Evolutionary conservation across 2,113 vertebrate genomes (phyloP).

Genomic region (Condylura cristata): DNA sequence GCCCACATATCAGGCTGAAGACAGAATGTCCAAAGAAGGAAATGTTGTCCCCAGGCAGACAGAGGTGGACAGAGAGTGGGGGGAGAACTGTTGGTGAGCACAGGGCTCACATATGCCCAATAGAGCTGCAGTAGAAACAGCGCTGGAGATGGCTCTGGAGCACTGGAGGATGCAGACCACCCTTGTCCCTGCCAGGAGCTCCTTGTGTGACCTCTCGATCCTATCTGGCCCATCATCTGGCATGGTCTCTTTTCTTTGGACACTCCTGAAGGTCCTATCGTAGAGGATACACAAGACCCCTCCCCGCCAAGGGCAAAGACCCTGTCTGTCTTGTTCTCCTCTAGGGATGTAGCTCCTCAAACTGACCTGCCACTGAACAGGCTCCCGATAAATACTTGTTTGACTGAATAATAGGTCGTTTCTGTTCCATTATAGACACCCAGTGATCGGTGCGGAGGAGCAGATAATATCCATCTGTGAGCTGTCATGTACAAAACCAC

Average conservation of each 20-base stretch:
- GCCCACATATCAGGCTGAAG: neutral
- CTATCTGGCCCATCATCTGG: neutral
- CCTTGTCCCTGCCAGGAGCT: neutral
- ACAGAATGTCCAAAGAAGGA: neutral
- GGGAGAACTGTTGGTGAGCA: fast-evolving
- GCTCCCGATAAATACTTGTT: neutral
- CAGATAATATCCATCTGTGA: neutral
- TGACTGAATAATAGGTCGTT: neutral
- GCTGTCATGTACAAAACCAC: neutral
- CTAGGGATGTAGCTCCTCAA: too few species aligned
- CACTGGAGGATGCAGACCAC: neutral
- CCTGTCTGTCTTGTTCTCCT: neutral
- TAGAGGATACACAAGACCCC: neutral
- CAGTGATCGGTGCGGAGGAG: neutral
- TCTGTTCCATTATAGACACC: too few species aligned
- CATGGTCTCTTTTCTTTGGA: neutral
- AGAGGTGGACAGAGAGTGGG: fast-evolving
- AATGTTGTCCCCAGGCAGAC: too few species aligned
- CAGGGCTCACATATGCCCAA: fast-evolving
- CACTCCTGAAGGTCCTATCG: neutral
- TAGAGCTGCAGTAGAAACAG: neutral
- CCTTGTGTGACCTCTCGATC: neutral
- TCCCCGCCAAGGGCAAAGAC: neutral
- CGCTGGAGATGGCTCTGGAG: neutral
- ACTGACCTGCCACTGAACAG: neutral